Evolutionary conservation across 2,888 invertebrate genomes (phyloP).

Genomic region (Amblyteles armatorius): DNA sequence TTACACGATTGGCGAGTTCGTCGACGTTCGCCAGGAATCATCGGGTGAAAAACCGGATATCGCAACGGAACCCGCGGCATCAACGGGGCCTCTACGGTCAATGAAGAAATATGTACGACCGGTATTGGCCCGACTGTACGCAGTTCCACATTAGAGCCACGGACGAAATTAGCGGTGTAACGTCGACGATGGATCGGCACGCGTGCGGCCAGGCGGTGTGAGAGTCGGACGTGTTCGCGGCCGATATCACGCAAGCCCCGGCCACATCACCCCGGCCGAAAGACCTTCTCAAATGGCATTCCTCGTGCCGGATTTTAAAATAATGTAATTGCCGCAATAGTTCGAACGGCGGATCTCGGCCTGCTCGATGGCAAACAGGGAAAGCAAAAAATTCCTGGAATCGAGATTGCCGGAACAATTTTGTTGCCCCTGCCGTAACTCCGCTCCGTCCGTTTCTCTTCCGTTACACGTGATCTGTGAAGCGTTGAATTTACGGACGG

Average conservation of each 20-base stretch:
- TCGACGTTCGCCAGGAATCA: not conserved
- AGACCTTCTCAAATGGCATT: not conserved
- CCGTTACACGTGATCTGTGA: too few species aligned
- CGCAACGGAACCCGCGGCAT: not conserved
- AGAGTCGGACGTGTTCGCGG: conserved; percentile 2
- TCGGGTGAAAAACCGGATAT: conserved; percentile 4
- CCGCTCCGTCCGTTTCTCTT: too few species aligned
- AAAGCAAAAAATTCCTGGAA: too few species aligned
- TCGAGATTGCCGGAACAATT: not conserved
- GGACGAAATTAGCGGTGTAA: not conserved
- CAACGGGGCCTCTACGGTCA: not conserved
- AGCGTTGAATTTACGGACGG: too few species aligned
- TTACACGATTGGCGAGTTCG: not conserved
- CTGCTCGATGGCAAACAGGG: not conserved
- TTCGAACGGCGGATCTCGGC: not conserved
- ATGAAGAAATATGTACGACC: not conserved
- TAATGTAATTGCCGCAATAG: conserved; percentile 20
- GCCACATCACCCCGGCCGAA: not conserved
- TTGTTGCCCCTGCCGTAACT: not conserved
- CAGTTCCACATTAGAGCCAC: not conserved
- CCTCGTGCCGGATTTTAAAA: not conserved
- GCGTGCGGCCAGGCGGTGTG: not conserved
- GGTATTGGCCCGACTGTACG: not conserved
- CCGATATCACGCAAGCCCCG: not conserved
- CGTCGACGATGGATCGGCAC: not conserved